Base-by-base conservation (phyloP, 2,888 invertebrate species). In the Dolomedes plantarius region DNA sequence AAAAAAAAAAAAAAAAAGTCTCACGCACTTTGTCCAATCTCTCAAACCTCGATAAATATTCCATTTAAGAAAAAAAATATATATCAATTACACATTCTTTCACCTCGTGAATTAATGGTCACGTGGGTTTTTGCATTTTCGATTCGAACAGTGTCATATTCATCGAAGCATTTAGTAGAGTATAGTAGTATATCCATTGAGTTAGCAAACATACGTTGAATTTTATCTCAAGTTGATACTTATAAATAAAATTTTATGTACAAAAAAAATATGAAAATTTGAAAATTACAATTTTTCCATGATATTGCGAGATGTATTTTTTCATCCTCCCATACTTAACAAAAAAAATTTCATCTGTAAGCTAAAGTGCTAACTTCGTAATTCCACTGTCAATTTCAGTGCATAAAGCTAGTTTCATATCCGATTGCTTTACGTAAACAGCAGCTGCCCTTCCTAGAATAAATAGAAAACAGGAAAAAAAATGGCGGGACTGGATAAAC, bases 221-320 rank as follows among this genome's bases (percentile, higher is more conserved):
- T 56, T 56, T 56, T 56, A 56, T 56, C 41, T 46, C 56, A 56
- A 56, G 56, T 56, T 56, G 56, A 56, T 23, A 23, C 56, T 56
- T 56, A 56, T 46, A 46, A n/a, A 46, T 46, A 46, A 46, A 56
- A 56, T 6, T 56, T 56, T 56, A 56, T 56, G 23, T 56, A 56
- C n/a, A 56, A 23, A 56, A 23, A 46, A 2, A 9, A 11, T 46
- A 46, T 46, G 46, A 46, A 23, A 23, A 19, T 56, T 56, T 56
- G 5, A 56, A 56, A 23, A 23, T 23, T 56, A 23, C 23, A 23
- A 23, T 56, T 56, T 46, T 46, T 46, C 41, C 41, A 46, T 46
- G 41, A 5, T 46, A 46, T 46, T 46, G 6, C 41, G 16, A 36
- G 16, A 46, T 46, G 41, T 46, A 46, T 46, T 46, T 46, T 46